Base-by-base conservation (phyloP, 2,797 vertebrate genomes). In the Florisuga fusca region DNA sequence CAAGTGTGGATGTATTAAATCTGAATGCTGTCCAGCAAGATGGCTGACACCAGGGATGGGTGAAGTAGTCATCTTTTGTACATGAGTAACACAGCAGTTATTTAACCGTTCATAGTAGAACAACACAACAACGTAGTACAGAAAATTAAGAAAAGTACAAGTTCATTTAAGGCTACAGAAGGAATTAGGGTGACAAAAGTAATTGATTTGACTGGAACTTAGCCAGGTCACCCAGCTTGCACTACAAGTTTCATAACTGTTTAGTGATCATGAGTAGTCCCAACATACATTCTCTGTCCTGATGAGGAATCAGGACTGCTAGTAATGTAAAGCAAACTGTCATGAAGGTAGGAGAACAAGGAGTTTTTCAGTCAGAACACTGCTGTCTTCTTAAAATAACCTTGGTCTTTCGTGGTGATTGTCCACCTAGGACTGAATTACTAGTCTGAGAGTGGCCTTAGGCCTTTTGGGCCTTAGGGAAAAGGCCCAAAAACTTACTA, bases 181-280 rank as follows among this genome's bases (percentile, higher is more conserved):
- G 25, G 79, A 79, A 57, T 94, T 93, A 90, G 45, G 67, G 33
- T 84, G 64, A 77, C 48, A 69, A 58, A 89, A 87, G 78, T 90
- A 84, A 45, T 91, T 93, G 33, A 84, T 91, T 76, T 77, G 48
- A 38, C 46, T 95, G 90, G 78, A 91, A 68, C 25, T 83, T 87
- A 59, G 25, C 86, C 78, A 74, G 38, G 38, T 85, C 25, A 43
- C 25, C 41, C 29, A 86, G 23, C 25, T 77, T 91, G 51, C 27
- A 73, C 54, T 90, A 64, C 59, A 75, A 50, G 34, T 88, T 93
- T 94, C 43, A 18, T 91, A 82, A 93, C n/a, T 46, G 55, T 50
- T 68, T 55, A 36, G 69, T 57, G 62, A 82, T 86, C 53, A 75
- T n/a, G 15, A 67, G 34, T 15, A 11, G 29, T 84, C 53, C 9